phyloP scores from a whole-genome alignment of 2,888 invertebrate genomes.

The Epirrhoe alternata region DNA sequence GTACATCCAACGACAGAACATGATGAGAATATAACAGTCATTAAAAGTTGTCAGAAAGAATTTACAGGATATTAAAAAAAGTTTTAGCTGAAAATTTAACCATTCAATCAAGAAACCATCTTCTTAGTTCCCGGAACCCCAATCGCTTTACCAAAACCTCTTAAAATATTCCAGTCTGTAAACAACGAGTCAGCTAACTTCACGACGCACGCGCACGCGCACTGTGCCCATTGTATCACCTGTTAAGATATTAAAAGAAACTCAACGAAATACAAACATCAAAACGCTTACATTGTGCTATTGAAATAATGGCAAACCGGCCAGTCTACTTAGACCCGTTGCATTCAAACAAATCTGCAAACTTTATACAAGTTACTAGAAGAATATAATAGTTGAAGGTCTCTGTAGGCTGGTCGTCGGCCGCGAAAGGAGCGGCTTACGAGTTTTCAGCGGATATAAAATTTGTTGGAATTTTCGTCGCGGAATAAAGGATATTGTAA shows the following conservation, averaged over 20 bases:
- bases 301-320: constrained; percentile 40
- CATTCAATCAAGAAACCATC: too few species aligned
- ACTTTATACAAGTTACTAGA: constrained; percentile 19
- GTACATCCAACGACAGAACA: too few species aligned
- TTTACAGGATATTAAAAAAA: too few species aligned
- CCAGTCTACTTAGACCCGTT: constrained; percentile 40
- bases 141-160: too few species aligned
- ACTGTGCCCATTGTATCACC: constrained; percentile 5
- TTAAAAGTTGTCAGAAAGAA: too few species aligned
- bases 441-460: constrained; percentile 45
- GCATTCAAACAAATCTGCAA: constrained; percentile 24
- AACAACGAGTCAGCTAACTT: not conserved
- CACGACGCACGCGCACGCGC: not conserved
- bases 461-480: constrained; percentile 43
- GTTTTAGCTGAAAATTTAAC: too few species aligned
- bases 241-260: constrained; percentile 41
- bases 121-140: too few species aligned
- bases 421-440: constrained; percentile 41
- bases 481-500: constrained; percentile 38
- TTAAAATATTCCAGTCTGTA: not conserved
- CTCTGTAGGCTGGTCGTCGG: constrained; percentile 32
- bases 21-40: too few species aligned
- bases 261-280: constrained; percentile 38
- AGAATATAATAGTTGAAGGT: constrained; percentile 29
- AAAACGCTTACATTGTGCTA: constrained; percentile 44